A percentile compares a stretch with the other conserved stretches of the same genome.
Evolutionary conservation across 2,797 vertebrate genomes (phyloP).

Genomic region (Anomalospiza imberbis): DNA sequence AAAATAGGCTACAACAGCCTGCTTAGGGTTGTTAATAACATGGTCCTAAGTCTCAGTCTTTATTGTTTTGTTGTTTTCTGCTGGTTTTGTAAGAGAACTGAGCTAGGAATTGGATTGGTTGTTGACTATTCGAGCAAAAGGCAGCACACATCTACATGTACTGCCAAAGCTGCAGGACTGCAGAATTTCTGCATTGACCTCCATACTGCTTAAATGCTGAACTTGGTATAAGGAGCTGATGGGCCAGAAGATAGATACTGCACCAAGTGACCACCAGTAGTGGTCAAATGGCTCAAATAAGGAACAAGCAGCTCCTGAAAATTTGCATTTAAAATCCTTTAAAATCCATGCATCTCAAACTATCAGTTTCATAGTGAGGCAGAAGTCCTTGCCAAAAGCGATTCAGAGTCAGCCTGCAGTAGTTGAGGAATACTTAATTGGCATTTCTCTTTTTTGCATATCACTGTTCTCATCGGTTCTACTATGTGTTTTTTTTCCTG

Average conservation of each 20-base stretch:
- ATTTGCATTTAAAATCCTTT: not conserved
- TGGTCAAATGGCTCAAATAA: not conserved
- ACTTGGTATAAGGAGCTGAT: not conserved
- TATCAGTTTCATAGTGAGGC: not conserved
- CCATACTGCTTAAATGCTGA: not conserved
- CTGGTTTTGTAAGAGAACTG: not conserved
- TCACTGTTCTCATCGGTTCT: slow-evolving; percentile 31
- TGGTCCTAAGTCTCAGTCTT: not conserved
- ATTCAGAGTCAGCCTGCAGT: not conserved
- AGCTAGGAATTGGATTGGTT: not conserved
- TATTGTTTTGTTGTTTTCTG: not conserved
- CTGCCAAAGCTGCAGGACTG: not conserved
- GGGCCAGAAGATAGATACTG: not conserved
- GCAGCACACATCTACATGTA: not conserved
- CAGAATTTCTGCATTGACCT: not conserved
- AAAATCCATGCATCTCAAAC: not conserved
- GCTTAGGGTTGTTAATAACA: not conserved
- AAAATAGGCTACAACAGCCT: not conserved
- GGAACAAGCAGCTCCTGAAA: not conserved
- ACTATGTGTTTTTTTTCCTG: not conserved
- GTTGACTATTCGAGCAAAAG: not conserved
- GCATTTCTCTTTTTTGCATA: slow-evolving; percentile 1
- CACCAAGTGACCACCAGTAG: not conserved
- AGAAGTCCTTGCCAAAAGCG: not conserved
- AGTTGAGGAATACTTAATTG: slow-evolving; percentile 5